Percentiles rank a stretch among this genome's conserved stretches.
These are phyloP conservation scores for Gallinago solitaria DNA, from an alignment of 2,797 vertebrate genomes.

Conservation along the genomic window DNA sequence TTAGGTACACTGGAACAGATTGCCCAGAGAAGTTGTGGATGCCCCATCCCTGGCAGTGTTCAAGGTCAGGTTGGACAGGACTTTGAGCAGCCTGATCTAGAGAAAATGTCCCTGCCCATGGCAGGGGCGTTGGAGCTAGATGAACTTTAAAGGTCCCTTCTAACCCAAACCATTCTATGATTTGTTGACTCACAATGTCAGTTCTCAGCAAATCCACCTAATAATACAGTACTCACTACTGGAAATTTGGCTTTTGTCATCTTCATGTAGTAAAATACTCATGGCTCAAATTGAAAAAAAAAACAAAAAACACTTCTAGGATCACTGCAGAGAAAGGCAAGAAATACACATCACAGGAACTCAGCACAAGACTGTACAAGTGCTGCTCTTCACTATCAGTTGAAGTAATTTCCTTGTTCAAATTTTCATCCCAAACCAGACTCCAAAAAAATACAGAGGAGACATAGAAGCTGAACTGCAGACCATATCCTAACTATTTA, in stretches of 20 bases:
- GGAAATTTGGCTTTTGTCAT: not conserved
- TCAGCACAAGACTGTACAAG: not conserved
- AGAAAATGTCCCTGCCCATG: not conserved
- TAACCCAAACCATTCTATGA: not conserved
- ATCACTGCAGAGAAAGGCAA: not conserved
- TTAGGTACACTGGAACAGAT: not conserved
- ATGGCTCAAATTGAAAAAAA: not conserved
- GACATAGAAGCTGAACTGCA: not conserved
- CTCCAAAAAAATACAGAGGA: not conserved
- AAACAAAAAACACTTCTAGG: not conserved
- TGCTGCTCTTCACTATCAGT: not conserved
- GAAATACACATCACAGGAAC: not conserved
- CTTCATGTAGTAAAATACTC: not conserved
- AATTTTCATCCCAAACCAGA: not conserved
- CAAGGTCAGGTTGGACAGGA: not conserved
- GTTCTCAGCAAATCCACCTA: not conserved
- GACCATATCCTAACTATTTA: not conserved
- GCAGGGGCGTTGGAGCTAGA: not conserved
- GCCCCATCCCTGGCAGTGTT: not conserved
- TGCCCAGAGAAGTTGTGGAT: not conserved
- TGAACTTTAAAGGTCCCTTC: not conserved
- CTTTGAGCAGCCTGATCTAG: not conserved
- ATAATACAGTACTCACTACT: not conserved
- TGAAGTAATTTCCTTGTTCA: not conserved
- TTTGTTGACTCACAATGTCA: not conserved